These are phyloP conservation scores for Hyppa rectilinea DNA, from an alignment of 2,888 invertebrate species.

Conservation along the genomic window DNA sequence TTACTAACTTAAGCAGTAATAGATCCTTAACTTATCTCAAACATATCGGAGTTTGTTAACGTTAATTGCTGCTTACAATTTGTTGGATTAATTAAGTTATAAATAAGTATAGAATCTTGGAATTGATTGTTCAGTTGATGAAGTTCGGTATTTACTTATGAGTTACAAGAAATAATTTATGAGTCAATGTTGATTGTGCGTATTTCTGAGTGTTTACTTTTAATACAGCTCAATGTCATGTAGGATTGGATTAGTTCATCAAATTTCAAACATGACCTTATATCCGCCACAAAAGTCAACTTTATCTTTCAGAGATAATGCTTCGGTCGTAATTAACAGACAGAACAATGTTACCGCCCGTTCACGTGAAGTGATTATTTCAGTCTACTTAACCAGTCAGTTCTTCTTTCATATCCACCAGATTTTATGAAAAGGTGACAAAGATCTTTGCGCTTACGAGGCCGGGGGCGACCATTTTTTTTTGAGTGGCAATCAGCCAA, in stretches of 20 bases:
- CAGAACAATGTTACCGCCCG: background rate
- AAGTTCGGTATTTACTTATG: background rate
- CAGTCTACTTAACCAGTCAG: background rate
- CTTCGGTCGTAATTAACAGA: background rate
- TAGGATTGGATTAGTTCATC: background rate
- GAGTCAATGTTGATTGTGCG: background rate
- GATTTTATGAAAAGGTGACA: background rate
- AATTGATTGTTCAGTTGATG: constrained; percentile 19
- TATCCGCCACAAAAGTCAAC: background rate
- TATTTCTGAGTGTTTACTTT: background rate
- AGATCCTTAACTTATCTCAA: constrained; percentile 45
- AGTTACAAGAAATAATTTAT: background rate
- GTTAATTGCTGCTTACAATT: constrained; percentile 40
- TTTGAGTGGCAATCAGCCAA: too few relatives aligned
- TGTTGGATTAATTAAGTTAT: constrained; percentile 35
- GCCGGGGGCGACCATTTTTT: background rate
- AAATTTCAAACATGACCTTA: background rate
- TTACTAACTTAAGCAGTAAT: constrained; percentile 45
- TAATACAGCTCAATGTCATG: background rate
- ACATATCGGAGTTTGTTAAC: constrained; percentile 48
- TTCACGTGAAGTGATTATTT: background rate
- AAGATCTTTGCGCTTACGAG: background rate
- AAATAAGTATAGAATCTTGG: constrained; percentile 15
- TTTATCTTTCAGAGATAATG: background rate
- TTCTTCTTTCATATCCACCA: too few relatives aligned